These are phyloP conservation scores for Metellina segmentata DNA, from an alignment of 2,888 invertebrate genomes.

Conservation along the genomic window DNA sequence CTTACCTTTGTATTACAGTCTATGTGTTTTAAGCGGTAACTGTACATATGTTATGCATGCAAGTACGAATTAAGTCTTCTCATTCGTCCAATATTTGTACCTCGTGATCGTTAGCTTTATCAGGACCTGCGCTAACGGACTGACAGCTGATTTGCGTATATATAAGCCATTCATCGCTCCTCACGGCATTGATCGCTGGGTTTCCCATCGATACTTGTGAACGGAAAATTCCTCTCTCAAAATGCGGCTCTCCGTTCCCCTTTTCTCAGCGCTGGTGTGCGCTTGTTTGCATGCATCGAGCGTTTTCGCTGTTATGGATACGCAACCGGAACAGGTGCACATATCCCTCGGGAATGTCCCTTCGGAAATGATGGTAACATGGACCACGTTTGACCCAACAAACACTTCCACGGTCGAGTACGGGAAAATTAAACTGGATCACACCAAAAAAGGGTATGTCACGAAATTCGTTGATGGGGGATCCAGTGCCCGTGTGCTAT, in stretches of 20 bases:
- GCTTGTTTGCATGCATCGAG: background rate
- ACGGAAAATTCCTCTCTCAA: background rate
- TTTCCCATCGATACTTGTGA: background rate
- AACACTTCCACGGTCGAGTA: constrained; percentile 78
- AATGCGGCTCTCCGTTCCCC: background rate
- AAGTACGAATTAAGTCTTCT: background rate
- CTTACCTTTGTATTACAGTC: constrained; percentile 5
- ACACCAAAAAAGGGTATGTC: constrained; percentile 55
- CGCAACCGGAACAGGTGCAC: constrained; percentile 69
- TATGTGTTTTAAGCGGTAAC: background rate
- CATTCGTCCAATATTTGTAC: constrained; percentile 28
- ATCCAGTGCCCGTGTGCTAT: constrained; percentile 85
- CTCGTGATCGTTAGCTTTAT: constrained; percentile 44
- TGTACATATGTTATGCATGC: background rate
- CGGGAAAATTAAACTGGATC: constrained; percentile 76
- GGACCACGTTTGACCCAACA: constrained; percentile 78
- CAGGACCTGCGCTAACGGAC: background rate
- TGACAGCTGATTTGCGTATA: constrained; percentile 14
- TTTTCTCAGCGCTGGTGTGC: constrained; percentile 1
- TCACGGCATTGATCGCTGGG: background rate
- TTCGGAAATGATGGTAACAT: constrained; percentile 79
- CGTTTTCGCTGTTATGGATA: constrained; percentile 39
- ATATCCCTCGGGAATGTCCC: constrained; percentile 70
- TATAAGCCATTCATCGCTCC: background rate
- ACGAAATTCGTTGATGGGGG: constrained; percentile 89